These are phyloP conservation scores for Oryzias woworae DNA, from an alignment of 2,113 vertebrate species.

Conservation along the genomic window DNA sequence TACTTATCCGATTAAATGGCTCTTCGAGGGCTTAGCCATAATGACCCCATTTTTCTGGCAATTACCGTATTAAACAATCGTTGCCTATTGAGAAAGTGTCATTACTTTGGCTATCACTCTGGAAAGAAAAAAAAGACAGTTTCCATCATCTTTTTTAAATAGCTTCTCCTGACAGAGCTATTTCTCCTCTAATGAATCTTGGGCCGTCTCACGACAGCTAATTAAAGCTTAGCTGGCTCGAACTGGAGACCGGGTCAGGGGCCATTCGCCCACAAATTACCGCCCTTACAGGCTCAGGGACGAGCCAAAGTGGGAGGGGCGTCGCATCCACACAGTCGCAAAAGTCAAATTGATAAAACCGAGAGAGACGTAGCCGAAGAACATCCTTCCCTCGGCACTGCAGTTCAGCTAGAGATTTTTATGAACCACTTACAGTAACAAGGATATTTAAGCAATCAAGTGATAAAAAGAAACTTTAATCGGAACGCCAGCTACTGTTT, in stretches of 20 bases:
- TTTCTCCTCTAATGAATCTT: slow-evolving; percentile 77
- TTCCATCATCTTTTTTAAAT: slow-evolving; percentile 81
- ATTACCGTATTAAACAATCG: slow-evolving; percentile 93
- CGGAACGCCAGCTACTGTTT: slow-evolving; percentile 50
- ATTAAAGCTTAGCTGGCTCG: slow-evolving; percentile 80
- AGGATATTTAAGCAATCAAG: slow-evolving; percentile 70
- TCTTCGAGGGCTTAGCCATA: slow-evolving; percentile 76
- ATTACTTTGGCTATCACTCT: slow-evolving; percentile 71
- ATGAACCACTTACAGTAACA: slow-evolving; percentile 58
- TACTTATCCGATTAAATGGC: slow-evolving; percentile 81
- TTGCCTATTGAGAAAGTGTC: slow-evolving; percentile 86
- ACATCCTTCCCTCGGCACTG: slow-evolving; percentile 12
- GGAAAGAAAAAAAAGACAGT: slow-evolving; percentile 54
- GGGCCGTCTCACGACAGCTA: slow-evolving; percentile 78
- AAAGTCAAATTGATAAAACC: slow-evolving; percentile 80
- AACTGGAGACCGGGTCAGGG: slow-evolving; percentile 74
- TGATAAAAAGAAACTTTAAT: slow-evolving; percentile 64
- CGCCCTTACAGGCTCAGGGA: slow-evolving; percentile 41
- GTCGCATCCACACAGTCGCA: slow-evolving; percentile 30
- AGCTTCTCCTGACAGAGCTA: slow-evolving; percentile 73
- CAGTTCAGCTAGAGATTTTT: slow-evolving; percentile 40
- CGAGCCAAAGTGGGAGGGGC: slow-evolving; percentile 13
- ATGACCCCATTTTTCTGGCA: slow-evolving; percentile 84
- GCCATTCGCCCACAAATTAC: slow-evolving; percentile 62
- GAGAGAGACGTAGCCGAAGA: slow-evolving; percentile 31